Evolutionary conservation across 2,797 vertebrate genomes (phyloP), one percentile per base, ranked within the genome.

Genomic region (Spondyliosoma cantharus): DNA sequence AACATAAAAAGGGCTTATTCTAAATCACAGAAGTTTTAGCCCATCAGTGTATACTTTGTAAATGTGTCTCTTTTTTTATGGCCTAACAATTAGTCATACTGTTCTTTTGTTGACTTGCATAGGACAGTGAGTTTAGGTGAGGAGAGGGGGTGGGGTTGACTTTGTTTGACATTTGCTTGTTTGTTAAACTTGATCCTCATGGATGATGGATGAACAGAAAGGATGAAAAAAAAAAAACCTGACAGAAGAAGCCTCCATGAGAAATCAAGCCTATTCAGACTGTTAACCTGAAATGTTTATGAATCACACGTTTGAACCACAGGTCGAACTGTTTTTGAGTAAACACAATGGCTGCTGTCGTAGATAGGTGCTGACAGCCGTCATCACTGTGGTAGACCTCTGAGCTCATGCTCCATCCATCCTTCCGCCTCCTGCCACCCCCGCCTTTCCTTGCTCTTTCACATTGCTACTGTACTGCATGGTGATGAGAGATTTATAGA

Each of bases 311-410:
- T 78, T 60, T 76, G 32, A 90, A 79, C 75, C 87, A 76, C 63
- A 25, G 78, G 84, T 86, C 72, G 69, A 84, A 90, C 84, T 81
- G 80, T 85, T 91, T 92, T 90, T 60, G 71, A 76, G 66, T 73
- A 90, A 91, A 87, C 79, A 78, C 52, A 29, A 68, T 5, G 25
- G 20, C 46, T 81, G 64, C 75, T 79, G 82, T 84, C 45, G 45
- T 53, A 50, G 54, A 64, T 68, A 86, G 86, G 86, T 86, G 88
- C 62, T 82, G 89, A 92, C 79, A 92, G 88, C 79, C 25, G 5
- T 89, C 80, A 82, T 88, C 87, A 46, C 61, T 32, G 42, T 19
- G 2, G 42, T 24, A 60, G 81, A 82, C 67, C 78, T 89, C 49
- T 75, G 69, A 81, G 75, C 52, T 78, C 71, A 72, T 0, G 9